Base-by-base conservation (phyloP, 2,797 vertebrate species). In the Otus scops region DNA sequence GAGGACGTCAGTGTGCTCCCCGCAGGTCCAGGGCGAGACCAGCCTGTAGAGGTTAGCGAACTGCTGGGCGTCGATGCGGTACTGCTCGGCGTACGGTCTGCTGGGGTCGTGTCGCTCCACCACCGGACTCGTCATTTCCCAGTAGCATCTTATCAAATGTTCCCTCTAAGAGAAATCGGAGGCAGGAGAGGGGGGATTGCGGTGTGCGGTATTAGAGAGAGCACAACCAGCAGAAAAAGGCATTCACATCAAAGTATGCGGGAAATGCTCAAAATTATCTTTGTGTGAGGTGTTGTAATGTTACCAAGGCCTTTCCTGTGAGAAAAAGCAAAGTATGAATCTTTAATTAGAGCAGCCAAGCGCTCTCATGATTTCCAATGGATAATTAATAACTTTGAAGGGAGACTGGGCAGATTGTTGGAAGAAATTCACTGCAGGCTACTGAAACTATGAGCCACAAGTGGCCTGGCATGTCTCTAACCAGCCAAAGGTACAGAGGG, bases 111-210 rank as follows among this genome's bases (percentile, higher is more conserved):
- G 98, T 18, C 98, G 97, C 23, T 95, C 97, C 32, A 97, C 91
- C 4, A 91, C 81, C 0, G 38, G 97, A 74, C 89, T 96, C 0
- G 93, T 94, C 64, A 95, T 97, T 0, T 99, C 99, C 99, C 99
- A 99, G 97, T 99, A 99, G 81, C 99, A 98, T 91, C 97, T 98
- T 94, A 99, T 98, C 70, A 99, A 97, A 95, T 99, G 99, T 61
- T 99, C 99, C 38, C 98, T 98, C 99, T 99, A 90, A 41, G 67
- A 89, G 61, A 77, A 79, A 69, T 54, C 9, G 15, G 26, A 51
- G n/a, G 41, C 5, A 11, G 39, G n/a, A 85, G 24, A 77, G 39
- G 7, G 36, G 24, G 24, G 17, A 13, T 30, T 67, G 82, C 0
- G 0, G 60, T 4, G 36, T 3, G 20, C 2, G 0, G 21, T 12